These are phyloP conservation scores for Leptodirus hochenwartii DNA, from an alignment of 2,888 invertebrate genomes.

Conservation along the genomic window DNA sequence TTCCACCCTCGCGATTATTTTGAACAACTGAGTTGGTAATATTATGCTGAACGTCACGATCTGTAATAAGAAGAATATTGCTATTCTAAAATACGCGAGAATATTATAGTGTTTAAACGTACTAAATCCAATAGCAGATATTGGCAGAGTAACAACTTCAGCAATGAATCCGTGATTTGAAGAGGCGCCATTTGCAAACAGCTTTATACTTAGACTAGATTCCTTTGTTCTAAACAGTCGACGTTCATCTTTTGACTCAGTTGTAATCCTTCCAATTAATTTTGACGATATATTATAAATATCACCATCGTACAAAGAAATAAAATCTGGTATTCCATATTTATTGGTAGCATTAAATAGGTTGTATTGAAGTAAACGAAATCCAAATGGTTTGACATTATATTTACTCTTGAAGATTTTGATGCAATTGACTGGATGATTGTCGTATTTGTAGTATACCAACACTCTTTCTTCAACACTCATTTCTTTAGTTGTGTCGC, in stretches of 20 bases:
- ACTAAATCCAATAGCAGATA: constrained; percentile 80
- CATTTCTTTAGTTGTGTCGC: constrained; percentile 86
- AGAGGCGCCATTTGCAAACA: constrained; percentile 91
- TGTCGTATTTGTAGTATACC: constrained; percentile 93
- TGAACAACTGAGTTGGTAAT: constrained; percentile 65
- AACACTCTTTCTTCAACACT: constrained; percentile 76
- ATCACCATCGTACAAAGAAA: constrained; percentile 83
- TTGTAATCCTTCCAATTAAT: constrained; percentile 52
- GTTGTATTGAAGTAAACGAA: constrained; percentile 78
- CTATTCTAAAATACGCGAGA: too few species aligned
- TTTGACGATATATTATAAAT: constrained; percentile 70
- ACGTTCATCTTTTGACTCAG: constrained; percentile 51
- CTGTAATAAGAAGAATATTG: constrained; percentile 30
- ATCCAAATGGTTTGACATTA: constrained; percentile 73
- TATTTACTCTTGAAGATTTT: constrained; percentile 86
- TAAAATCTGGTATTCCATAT: constrained; percentile 65
- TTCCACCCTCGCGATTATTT: constrained; percentile 72
- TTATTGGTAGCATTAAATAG: constrained; percentile 73
- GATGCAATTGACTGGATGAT: constrained; percentile 89
- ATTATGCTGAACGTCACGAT: constrained; percentile 81
- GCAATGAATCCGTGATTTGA: constrained; percentile 92
- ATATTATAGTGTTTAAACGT: too few species aligned
- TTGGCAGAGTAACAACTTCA: constrained; percentile 87
- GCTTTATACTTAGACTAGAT: constrained; percentile 69
- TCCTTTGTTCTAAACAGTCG: constrained; percentile 56